These are phyloP conservation scores for Artemisiospiza belli DNA, from an alignment of 2,113 vertebrate species.

Conservation along the genomic window DNA sequence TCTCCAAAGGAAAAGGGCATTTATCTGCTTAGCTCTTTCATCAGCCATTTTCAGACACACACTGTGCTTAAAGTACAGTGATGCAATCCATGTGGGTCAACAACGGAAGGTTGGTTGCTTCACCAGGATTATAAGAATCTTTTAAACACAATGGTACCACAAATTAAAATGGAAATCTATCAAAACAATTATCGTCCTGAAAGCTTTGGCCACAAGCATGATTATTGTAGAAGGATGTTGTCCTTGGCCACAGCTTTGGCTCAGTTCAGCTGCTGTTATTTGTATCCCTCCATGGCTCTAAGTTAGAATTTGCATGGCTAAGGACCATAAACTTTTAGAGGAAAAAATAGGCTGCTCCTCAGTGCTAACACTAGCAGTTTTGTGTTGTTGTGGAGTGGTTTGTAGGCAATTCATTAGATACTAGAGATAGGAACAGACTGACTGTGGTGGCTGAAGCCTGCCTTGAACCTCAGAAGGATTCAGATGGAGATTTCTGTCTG, in stretches of 20 bases:
- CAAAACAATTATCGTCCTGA: constrained; percentile 55
- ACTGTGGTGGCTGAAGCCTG: not conserved
- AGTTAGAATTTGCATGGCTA: constrained; percentile 38
- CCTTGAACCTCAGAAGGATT: not conserved
- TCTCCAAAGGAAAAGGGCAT: constrained; percentile 11
- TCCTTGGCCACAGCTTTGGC: constrained; percentile 39
- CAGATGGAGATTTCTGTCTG: not conserved
- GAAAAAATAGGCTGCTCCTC: constrained; percentile 18
- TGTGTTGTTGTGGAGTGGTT: constrained; percentile 8
- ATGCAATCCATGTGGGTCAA: constrained; percentile 32
- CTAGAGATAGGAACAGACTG: not conserved
- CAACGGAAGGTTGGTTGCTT: constrained; percentile 50
- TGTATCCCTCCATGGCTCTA: constrained; percentile 25
- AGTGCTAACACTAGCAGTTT: constrained; percentile 49
- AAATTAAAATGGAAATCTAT: constrained; percentile 65
- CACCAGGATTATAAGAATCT: constrained; percentile 40
- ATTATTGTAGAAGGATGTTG: constrained; percentile 60
- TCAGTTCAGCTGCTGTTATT: constrained; percentile 23
- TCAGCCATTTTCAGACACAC: not conserved
- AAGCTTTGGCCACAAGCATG: constrained; percentile 55
- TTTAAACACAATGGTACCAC: constrained; percentile 56
- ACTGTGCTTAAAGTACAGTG: constrained; percentile 44
- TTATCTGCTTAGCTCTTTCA: constrained; percentile 45
- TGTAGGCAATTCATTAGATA: not conserved
- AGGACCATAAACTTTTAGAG: constrained; percentile 42